Conservation (phyloP, 2,888 invertebrate species). For the Cabera pusaria region DNA sequence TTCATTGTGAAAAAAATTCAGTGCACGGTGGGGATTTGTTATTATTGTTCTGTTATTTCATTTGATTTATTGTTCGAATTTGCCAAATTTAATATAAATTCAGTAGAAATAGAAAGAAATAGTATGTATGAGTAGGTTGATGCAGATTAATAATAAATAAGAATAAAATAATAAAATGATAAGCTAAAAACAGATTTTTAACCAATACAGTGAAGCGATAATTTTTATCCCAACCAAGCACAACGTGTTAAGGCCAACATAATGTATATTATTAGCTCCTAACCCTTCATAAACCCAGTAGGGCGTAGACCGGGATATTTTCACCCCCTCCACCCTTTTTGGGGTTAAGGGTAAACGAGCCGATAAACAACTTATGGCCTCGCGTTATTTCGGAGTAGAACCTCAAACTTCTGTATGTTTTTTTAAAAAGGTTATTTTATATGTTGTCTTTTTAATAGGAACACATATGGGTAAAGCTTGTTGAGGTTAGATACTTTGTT, state of each 20-base stretch:
- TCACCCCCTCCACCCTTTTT: constrained; percentile 6
- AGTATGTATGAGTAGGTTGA: too few species aligned
- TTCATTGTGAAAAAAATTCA: too few species aligned
- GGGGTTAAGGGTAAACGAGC: constrained; percentile 17
- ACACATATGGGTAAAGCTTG: too few species aligned
- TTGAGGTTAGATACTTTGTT: too few species aligned
- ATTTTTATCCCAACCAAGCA: constrained; percentile 8
- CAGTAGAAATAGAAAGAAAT: too few species aligned
- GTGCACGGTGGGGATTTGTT: too few species aligned
- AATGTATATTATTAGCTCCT: constrained; percentile 19
- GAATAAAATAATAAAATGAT: background rate
- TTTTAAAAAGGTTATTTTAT: background rate
- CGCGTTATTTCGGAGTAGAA: constrained; percentile 19
- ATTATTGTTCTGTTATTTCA: too few species aligned
- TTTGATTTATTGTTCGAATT: too few species aligned
- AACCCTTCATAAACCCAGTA: constrained; percentile 20
- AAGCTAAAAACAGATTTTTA: background rate
- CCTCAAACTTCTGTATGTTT: constrained; percentile 15
- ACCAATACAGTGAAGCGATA: constrained; percentile 1
- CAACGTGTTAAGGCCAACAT: constrained; percentile 8
- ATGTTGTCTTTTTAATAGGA: too few species aligned
- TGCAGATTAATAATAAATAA: background rate
- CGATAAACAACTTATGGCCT: constrained; percentile 20
- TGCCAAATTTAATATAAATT: too few species aligned
- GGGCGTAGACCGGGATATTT: constrained; percentile 6